phyloP scores from a whole-genome alignment of 2,797 vertebrate genomes.

The Aldrovandia affinis region DNA sequence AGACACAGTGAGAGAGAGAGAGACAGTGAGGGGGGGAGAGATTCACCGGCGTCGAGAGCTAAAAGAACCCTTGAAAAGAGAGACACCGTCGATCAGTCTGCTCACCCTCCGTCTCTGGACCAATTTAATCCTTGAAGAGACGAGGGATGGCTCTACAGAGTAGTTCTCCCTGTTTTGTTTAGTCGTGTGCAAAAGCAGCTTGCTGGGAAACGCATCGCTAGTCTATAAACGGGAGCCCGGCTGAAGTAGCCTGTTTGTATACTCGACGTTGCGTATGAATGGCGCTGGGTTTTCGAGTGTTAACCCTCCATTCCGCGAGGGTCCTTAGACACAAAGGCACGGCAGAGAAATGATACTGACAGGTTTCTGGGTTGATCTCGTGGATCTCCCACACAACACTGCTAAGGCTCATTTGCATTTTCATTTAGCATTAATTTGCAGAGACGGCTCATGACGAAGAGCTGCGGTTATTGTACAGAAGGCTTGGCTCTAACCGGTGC shows the following conservation, averaged over 20 bases:
- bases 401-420: background rate
- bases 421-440: too few species aligned
- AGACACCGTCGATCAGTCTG: background rate
- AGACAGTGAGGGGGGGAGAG: too few species aligned
- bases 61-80: background rate
- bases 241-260: background rate
- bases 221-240: background rate
- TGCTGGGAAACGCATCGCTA: background rate
- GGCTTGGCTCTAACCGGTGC: background rate
- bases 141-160: background rate
- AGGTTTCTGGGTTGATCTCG: background rate
- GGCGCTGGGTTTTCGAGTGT: background rate
- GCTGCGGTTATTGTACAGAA: background rate
- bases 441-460: background rate
- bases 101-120: background rate
- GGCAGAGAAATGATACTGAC: background rate
- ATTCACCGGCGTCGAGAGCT: background rate
- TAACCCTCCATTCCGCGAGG: background rate
- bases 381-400: background rate
- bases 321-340: background rate
- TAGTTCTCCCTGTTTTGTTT: background rate
- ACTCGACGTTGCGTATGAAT: background rate
- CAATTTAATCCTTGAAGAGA: conserved; percentile 8
- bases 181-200: background rate
- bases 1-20: conserved; percentile 25